Base-by-base conservation (phyloP, 2,113 vertebrate genomes). In the Triplophysa tibetana region DNA sequence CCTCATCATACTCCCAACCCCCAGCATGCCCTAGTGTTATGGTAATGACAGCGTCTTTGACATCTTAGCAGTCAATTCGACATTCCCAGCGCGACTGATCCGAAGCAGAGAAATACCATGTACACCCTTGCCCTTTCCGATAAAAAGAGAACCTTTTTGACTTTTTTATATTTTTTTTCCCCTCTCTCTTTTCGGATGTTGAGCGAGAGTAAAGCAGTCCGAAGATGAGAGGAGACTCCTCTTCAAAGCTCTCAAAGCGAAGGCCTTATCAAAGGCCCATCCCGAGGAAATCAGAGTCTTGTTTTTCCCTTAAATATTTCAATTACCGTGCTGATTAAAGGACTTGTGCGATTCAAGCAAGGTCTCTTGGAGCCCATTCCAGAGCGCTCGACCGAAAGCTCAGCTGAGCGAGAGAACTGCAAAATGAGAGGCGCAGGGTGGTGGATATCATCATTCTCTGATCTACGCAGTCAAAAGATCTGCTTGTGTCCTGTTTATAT, bases 21-120 rank as follows among this genome's bases (percentile, higher is more conserved):
- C 80, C 50, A 83, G 19, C 79, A 79, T 77, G 68, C 86, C 54
- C 54, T 21, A 9, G 54, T 62, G 19, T 83, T 75, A 85, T 77
- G 82, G 82, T 87, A 75, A 87, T 83, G 60, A 83, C 60, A 76
- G 19, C 16, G 19, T 61, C 43, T 68, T 62, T 77, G 81, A 63
- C 70, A 56, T 24, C 52, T 65, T 52, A 21, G 38, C 33, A 67
- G 67, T 56, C 41, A 29, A 54, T 75, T 83, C 69, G 50, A 21
- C n/a, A 63, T 64, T 77, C 38, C 43, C 78, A 69, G n/a, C 41
- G 54, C 72, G 23, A 9, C 19, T 65, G 13, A 50, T 58, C 58
- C 65, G 29, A 26, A 16, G 21, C 26, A 65, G 8, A 48, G 45
- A 65, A 38, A 33, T 62, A 64, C 72, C 52, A 41, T 80, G 33